A percentile compares a stretch with the other conserved stretches of the same genome.
Evolutionary conservation across 1,140 invertebrate genomes (phyloP).

Genomic region (Bombus breviceps): DNA sequence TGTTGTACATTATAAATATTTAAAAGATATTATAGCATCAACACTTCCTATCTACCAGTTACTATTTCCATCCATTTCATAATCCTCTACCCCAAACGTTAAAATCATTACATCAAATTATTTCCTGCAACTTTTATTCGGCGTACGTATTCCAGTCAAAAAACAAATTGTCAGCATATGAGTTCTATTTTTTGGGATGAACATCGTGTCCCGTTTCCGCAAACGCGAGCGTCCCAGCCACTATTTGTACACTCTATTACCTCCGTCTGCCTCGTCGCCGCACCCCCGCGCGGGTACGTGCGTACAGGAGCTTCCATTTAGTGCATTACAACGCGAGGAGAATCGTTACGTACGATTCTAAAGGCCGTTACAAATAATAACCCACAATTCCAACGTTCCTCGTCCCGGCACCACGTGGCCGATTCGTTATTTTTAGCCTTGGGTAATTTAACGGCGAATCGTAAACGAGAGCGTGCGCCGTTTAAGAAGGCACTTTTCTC

Average conservation of each 20-base stretch:
- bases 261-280: neutral
- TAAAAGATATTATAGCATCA: neutral
- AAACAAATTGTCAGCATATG: slow-evolving; percentile 4
- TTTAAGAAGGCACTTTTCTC: neutral
- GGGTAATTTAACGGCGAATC: slow-evolving; percentile 20
- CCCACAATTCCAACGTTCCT: slow-evolving; percentile 22
- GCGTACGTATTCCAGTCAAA: neutral
- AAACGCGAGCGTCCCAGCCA: slow-evolving; percentile 1
- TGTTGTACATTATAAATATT: neutral
- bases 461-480: slow-evolving; percentile 4
- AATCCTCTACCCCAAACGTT: no score
- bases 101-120: neutral
- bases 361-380: slow-evolving; percentile 32
- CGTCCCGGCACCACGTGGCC: neutral
- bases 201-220: neutral
- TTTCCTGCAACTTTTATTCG: neutral
- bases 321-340: neutral
- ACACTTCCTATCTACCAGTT: neutral
- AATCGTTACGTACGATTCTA: slow-evolving; percentile 9
- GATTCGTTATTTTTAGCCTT: slow-evolving; percentile 30
- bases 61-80: neutral
- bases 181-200: slow-evolving; percentile 23
- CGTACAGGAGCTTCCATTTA: slow-evolving; percentile 18
- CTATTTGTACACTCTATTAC: slow-evolving; percentile 46
- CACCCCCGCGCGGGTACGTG: neutral